Evolutionary conservation across 2,113 vertebrate genomes (phyloP).

Genomic region (Microcebus murinus): DNA sequence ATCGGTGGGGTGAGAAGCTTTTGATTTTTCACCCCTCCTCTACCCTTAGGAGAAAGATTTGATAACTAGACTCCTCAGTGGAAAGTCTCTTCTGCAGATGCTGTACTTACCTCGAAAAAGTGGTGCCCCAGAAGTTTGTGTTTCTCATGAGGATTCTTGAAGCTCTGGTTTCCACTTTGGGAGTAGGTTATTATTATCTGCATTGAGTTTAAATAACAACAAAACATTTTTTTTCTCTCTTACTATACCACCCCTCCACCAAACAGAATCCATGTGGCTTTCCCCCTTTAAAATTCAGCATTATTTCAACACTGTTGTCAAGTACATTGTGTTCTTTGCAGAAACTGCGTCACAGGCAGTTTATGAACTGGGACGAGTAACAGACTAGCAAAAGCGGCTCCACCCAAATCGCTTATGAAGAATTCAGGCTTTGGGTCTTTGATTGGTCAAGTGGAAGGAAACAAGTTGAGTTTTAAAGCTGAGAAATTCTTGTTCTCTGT

Average conservation of each 20-base stretch:
- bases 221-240: background rate
- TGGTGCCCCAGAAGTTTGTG: background rate
- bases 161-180: background rate
- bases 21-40: slow-evolving; percentile 57
- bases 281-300: background rate
- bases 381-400: slow-evolving; percentile 60
- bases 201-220: background rate
- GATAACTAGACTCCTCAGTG: background rate
- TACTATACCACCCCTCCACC: background rate
- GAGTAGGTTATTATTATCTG: background rate
- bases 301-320: slow-evolving; percentile 54
- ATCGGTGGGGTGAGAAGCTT: slow-evolving; percentile 13
- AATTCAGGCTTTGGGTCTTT: slow-evolving; percentile 54
- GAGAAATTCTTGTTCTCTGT: background rate
- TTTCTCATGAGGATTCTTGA: background rate
- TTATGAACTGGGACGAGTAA: slow-evolving; percentile 54
- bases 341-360: slow-evolving; percentile 52
- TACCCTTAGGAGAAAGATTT: slow-evolving; percentile 49
- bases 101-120: background rate
- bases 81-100: background rate
- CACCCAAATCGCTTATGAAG: slow-evolving; percentile 66
- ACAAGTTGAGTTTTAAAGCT: background rate
- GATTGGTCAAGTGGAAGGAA: slow-evolving; percentile 20
- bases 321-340: slow-evolving; percentile 57
- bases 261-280: slow-evolving; percentile 42